Evolutionary conservation across 2,113 vertebrate genomes (phyloP).

Genomic region (Phaethon lepturus): DNA sequence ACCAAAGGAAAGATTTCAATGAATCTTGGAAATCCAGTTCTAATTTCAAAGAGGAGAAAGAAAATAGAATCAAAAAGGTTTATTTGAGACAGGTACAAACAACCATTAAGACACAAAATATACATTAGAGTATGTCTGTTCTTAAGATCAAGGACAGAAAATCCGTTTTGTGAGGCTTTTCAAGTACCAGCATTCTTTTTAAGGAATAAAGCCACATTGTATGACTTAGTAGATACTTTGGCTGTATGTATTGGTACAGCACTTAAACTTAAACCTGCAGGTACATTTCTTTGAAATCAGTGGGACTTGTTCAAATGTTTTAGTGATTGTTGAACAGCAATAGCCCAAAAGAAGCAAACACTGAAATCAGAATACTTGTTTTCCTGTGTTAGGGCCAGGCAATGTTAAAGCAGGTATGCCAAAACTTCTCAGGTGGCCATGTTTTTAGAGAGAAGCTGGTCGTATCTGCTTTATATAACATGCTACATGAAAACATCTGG

Average conservation of each 20-base stretch:
- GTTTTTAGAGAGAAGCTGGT: neutral
- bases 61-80: neutral
- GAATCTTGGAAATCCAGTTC: neutral
- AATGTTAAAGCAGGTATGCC: neutral
- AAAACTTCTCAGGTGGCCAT: neutral
- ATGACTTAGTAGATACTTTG: neutral
- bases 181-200: neutral
- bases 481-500: neutral
- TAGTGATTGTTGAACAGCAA: neutral
- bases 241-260: neutral
- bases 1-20: neutral
- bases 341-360: neutral
- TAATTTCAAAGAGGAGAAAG: neutral
- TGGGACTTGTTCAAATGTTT: neutral
- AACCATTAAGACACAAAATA: neutral
- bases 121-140: neutral
- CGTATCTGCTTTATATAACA: neutral
- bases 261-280: neutral
- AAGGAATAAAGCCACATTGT: neutral
- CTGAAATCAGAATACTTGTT: neutral
- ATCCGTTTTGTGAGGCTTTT: neutral
- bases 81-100: neutral
- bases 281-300: neutral
- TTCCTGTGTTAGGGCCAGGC: accelerated
- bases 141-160: neutral